Evolutionary conservation across 2,888 invertebrate genomes (phyloP), one percentile per base, ranked within the genome.

Genomic region (Leistus spinibarbis): DNA sequence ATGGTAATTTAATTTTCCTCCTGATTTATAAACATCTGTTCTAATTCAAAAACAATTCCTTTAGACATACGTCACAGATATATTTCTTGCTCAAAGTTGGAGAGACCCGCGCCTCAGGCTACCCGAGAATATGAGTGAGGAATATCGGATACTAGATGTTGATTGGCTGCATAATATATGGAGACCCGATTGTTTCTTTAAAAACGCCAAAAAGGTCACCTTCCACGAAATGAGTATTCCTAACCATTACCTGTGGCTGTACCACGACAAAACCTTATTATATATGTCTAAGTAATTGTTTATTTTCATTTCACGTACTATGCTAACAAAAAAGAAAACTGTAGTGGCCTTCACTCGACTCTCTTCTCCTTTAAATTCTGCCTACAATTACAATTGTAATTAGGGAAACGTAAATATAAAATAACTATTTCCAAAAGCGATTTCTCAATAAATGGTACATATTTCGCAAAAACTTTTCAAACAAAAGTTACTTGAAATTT

Each of bases 151-250:
- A 82, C 87, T 96, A 69, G 95, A 96, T 82, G 95, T 95, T 23
- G 95, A 94, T 80, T 96, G 95, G 95, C 87, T 96, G 81, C 94
- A 95, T 86, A 91, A 91, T 84, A 96, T 96, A 83, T 96, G 96
- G 96, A 88, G 96, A 76, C 96, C 96, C 0, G 96, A 96, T 86
- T 95, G 95, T 84, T 96, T 96, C 87, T 96, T 96, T 86, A 96
- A 96, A 86, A 96, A 96, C 84, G 96, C 96, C 17, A 96, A 96
- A 86, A 95, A 95, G 83, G 96, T 91, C 56, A 95, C 95, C 16
- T 96, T 96, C 82, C 96, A 96, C 81, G 95, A 96, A 86, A 96
- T 96, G 95, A 95, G 95, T 83, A 95, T 96, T 84, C 96, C 96
- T 0, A 96, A 96, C 83, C 96, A 96, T 85, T 96, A 96, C 83